Evolutionary conservation across 2,113 vertebrate species (phyloP).

Genomic region (Pedetes capensis): DNA sequence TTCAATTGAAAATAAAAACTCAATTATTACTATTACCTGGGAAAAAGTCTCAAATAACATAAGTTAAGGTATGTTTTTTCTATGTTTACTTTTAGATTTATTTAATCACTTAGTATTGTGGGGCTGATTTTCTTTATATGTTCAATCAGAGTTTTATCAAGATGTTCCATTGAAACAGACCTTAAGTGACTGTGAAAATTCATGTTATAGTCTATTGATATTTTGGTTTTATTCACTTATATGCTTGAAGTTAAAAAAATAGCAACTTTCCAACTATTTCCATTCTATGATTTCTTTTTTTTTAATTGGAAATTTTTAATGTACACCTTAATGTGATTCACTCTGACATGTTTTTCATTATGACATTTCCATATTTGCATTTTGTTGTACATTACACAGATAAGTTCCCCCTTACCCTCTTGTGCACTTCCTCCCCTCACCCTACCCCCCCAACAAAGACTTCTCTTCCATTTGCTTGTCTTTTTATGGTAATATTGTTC

Average conservation of each 20-base stretch:
- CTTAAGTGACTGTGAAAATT: constrained; percentile 28
- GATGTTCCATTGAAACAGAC: background rate
- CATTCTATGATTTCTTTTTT: background rate
- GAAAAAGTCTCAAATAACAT: background rate
- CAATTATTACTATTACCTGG: background rate
- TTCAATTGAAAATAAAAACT: background rate
- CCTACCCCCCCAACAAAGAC: too few relatives aligned
- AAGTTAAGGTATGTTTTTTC: background rate
- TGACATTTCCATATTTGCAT: too few relatives aligned
- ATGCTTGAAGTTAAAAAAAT: background rate
- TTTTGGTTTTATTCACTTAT: background rate
- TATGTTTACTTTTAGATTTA: background rate
- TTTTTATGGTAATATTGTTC: too few relatives aligned
- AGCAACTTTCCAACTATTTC: background rate
- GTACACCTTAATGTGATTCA: too few relatives aligned
- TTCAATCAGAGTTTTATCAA: constrained; percentile 16
- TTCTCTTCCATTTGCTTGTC: too few relatives aligned
- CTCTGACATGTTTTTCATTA: too few relatives aligned
- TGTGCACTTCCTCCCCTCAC: too few relatives aligned
- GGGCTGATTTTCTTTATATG: background rate
- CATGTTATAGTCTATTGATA: background rate
- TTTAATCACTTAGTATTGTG: background rate
- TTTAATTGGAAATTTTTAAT: too few relatives aligned
- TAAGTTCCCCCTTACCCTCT: too few relatives aligned
- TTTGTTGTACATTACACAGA: too few relatives aligned